Conservation (phyloP, 2,888 invertebrate species). For the Pinctada fucata region DNA sequence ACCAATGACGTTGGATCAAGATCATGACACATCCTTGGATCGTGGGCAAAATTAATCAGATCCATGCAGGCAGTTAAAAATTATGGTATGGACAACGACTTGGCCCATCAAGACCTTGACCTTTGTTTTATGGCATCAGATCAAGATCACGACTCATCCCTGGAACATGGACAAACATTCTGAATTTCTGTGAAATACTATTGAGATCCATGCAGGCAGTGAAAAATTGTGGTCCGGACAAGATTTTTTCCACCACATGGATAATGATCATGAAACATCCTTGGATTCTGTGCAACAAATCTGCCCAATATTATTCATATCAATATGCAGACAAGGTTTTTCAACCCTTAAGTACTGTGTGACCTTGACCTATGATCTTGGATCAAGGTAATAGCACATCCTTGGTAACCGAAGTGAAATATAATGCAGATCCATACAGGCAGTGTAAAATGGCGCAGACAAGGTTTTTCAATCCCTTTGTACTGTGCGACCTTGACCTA, state of each 20-base stretch:
- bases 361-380: not conserved
- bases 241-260: not conserved
- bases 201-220: not conserved
- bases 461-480: no score
- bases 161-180: no score
- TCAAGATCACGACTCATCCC: no score
- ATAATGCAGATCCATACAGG: no score
- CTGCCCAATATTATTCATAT: not conserved
- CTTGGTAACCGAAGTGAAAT: no score
- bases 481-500: no score
- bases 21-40: not conserved
- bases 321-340: not conserved
- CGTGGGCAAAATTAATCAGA: not conserved
- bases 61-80: not conserved
- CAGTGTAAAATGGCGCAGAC: no score
- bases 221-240: not conserved
- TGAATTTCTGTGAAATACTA: not conserved
- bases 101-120: not conserved
- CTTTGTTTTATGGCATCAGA: not conserved
- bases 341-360: not conserved
- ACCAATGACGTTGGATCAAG: not conserved
- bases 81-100: not conserved
- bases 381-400: not conserved
- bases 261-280: not conserved
- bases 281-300: not conserved